A percentile compares a stretch with the other conserved stretches of the same genome.
These are phyloP conservation scores for Balanococcus diminutus DNA, from an alignment of 2,888 invertebrate species.

Conservation along the genomic window DNA sequence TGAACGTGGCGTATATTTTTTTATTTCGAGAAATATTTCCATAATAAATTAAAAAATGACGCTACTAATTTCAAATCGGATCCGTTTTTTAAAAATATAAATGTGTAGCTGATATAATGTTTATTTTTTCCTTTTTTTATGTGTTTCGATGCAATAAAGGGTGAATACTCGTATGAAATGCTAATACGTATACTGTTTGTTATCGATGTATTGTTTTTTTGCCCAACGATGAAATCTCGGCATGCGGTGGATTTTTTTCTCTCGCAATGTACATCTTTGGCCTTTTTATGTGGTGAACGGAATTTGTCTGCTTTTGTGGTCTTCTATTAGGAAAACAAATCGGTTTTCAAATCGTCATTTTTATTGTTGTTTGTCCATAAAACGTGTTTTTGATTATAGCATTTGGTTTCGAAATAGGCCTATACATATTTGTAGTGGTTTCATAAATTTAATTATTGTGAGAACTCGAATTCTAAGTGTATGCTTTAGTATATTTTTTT, in stretches of 20 bases:
- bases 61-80: slow-evolving; percentile 45
- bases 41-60: slow-evolving; percentile 54
- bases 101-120: slow-evolving; percentile 31
- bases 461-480: too few species aligned
- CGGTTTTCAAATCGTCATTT: background rate
- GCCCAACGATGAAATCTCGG: background rate
- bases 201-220: slow-evolving; percentile 32
- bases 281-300: background rate
- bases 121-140: slow-evolving; percentile 27
- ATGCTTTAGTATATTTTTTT: too few species aligned
- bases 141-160: slow-evolving; percentile 7
- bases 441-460: too few species aligned
- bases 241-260: background rate
- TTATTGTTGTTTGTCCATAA: background rate
- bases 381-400: background rate
- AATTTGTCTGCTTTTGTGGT: background rate
- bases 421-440: too few species aligned
- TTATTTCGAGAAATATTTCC: slow-evolving; percentile 45
- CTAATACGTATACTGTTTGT: background rate
- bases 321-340: background rate
- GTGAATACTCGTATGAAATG: slow-evolving; percentile 36
- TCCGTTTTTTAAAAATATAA: slow-evolving; percentile 43
- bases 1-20: slow-evolving; percentile 34
- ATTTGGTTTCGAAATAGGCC: too few species aligned
- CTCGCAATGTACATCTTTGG: background rate